Conservation (phyloP, 2,888 invertebrate species). For the Blera fallax region DNA sequence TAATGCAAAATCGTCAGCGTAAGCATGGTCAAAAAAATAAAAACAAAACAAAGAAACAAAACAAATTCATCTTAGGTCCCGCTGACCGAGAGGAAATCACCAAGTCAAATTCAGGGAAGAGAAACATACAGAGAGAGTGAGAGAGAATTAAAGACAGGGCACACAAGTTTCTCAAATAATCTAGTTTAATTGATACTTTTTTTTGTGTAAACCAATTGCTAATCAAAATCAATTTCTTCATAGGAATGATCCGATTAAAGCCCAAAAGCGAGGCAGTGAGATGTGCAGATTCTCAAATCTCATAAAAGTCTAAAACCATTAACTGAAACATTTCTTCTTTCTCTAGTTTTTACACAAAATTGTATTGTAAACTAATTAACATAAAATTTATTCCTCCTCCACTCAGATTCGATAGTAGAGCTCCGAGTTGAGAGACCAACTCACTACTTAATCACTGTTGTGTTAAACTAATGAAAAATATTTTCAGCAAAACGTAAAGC, state of each 20-base stretch:
- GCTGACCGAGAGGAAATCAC: constrained; percentile 55
- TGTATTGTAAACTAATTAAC: constrained; percentile 61
- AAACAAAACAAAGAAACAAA: constrained; percentile 23
- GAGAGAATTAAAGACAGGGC: constrained; percentile 52
- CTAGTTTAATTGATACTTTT: constrained; percentile 60
- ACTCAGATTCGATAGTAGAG: constrained; percentile 66
- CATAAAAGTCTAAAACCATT: constrained; percentile 25
- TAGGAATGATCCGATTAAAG: constrained; percentile 68
- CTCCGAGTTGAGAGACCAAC: constrained; percentile 43
- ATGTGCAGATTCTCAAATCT: constrained; percentile 58
- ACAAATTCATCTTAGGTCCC: constrained; percentile 58
- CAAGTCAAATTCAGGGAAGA: constrained; percentile 57
- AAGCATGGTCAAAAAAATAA: constrained; percentile 33
- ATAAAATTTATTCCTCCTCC: constrained; percentile 68
- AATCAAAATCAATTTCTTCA: constrained; percentile 71
- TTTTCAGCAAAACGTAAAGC: constrained; percentile 59
- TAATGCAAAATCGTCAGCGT: constrained; percentile 20
- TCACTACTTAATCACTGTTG: constrained; percentile 32
- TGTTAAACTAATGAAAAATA: constrained; percentile 35
- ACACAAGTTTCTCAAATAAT: constrained; percentile 51
- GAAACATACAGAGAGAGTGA: constrained; percentile 25
- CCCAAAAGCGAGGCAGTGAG: constrained; percentile 66
- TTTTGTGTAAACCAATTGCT: constrained; percentile 64
- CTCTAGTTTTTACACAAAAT: constrained; percentile 55
- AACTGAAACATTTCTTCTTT: constrained; percentile 44